Conservation (phyloP, 2,888 invertebrate genomes). For the Strigamia transsilvanica region DNA sequence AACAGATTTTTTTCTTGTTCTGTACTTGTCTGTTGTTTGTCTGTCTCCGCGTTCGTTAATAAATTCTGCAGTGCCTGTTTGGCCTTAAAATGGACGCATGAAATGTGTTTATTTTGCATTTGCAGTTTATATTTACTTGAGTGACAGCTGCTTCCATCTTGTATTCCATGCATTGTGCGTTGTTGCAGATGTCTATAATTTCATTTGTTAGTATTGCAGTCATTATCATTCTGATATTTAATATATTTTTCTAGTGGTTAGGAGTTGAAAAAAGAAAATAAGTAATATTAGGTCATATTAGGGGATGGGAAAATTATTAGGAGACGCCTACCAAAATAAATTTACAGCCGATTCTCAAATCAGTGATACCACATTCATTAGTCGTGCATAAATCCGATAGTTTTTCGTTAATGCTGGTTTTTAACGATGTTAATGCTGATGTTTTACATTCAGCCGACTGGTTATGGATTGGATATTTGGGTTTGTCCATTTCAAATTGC, state of each 20-base stretch:
- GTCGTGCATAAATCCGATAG: neutral
- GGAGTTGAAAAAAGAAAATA: no score
- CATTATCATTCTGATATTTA: neutral
- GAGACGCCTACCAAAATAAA: neutral
- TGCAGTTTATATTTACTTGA: neutral
- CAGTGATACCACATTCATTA: neutral
- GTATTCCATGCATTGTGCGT: neutral
- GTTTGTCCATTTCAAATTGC: neutral
- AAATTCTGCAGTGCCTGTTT: neutral
- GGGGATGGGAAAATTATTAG: neutral
- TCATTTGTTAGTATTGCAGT: neutral
- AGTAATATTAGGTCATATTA: no score
- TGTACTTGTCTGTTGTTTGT: neutral
- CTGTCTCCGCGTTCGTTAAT: neutral
- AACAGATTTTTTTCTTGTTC: neutral
- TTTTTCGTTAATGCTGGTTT: neutral
- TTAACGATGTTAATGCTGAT: neutral
- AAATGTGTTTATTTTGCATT: no score
- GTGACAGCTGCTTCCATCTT: neutral
- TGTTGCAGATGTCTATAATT: neutral
- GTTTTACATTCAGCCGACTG: neutral
- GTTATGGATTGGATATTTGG: neutral
- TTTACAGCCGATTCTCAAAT: neutral
- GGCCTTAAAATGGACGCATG: neutral
- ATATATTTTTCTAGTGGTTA: neutral